Conservation (phyloP, 2,113 vertebrate species). For the Rhinolophus sinicus region DNA sequence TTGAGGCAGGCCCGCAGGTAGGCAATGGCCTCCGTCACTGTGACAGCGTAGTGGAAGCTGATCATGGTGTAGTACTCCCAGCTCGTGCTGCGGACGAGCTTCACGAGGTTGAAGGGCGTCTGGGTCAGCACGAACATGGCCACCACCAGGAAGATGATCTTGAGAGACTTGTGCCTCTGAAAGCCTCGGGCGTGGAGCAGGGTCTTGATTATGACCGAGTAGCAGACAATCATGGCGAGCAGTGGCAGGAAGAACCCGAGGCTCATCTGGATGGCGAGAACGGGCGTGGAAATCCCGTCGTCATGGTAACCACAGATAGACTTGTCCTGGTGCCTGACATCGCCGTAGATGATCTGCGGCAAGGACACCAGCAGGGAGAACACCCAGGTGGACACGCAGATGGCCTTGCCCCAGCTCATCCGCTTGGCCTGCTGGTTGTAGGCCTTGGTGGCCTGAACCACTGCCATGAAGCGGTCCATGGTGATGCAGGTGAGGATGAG, state of each 20-base stretch:
- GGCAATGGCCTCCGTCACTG: constrained; percentile 79
- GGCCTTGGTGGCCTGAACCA: constrained; percentile 80
- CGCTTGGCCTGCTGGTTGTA: constrained; percentile 53
- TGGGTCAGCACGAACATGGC: constrained; percentile 81
- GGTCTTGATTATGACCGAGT: constrained; percentile 80
- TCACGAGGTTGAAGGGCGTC: constrained; percentile 78
- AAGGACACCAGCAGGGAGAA: constrained; percentile 73
- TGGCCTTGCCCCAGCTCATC: constrained; percentile 52
- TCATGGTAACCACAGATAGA: constrained; percentile 32
- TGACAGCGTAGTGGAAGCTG: constrained; percentile 49
- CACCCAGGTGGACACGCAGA: constrained; percentile 73
- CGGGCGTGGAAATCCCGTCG: not conserved
- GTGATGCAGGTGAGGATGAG: constrained; percentile 82
- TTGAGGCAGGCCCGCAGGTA: constrained; percentile 85
- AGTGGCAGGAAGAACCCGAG: constrained; percentile 84
- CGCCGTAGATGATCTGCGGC: constrained; percentile 79
- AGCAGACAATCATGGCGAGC: constrained; percentile 78
- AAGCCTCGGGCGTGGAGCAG: constrained; percentile 73
- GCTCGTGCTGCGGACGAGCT: constrained; percentile 55
- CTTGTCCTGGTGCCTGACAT: fast-evolving
- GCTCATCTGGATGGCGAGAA: constrained; percentile 73
- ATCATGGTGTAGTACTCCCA: constrained; percentile 28
- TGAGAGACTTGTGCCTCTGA: constrained; percentile 82
- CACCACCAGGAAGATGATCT: constrained; percentile 81
- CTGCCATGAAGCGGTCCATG: constrained; percentile 77